phyloP scores from a whole-genome alignment of 2,888 invertebrate genomes.

The Tupiocoris notatus region DNA sequence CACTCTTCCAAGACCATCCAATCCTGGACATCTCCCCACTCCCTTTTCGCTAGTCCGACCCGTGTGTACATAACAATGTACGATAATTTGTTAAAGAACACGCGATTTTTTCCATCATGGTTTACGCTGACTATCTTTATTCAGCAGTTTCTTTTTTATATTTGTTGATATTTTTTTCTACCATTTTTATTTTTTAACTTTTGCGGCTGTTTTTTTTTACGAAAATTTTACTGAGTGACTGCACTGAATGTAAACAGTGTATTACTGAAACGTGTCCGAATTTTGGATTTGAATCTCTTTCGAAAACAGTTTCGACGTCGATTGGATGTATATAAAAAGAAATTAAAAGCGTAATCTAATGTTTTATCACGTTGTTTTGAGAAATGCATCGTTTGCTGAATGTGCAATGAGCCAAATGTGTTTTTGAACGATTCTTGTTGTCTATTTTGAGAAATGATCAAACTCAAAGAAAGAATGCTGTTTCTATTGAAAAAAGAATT shows the following conservation, averaged over 20 bases:
- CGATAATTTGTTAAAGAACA: not conserved
- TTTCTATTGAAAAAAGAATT: not conserved
- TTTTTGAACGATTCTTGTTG: not conserved
- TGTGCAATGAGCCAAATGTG: not conserved
- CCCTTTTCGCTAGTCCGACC: not conserved
- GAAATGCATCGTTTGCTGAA: not conserved
- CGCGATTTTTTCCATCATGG: not conserved
- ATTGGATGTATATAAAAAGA: too few species aligned
- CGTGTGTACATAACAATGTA: not conserved
- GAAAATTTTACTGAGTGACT: too few species aligned
- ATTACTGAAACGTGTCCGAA: too few species aligned
- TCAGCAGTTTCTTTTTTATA: too few species aligned
- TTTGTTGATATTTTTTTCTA: too few species aligned
- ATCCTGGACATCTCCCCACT: not conserved
- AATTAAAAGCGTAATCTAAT: too few species aligned
- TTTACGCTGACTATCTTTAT: conserved; percentile 7
- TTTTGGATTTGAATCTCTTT: not conserved
- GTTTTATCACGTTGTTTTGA: not conserved
- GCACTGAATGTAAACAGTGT: too few species aligned
- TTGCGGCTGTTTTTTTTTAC: too few species aligned
- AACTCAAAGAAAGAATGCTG: not conserved
- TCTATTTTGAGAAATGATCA: not conserved
- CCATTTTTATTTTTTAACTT: too few species aligned
- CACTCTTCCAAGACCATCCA: not conserved
- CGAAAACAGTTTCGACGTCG: not conserved